Evolutionary conservation across 2,888 invertebrate genomes (phyloP).

Genomic region (Podotricha telesiphe): DNA sequence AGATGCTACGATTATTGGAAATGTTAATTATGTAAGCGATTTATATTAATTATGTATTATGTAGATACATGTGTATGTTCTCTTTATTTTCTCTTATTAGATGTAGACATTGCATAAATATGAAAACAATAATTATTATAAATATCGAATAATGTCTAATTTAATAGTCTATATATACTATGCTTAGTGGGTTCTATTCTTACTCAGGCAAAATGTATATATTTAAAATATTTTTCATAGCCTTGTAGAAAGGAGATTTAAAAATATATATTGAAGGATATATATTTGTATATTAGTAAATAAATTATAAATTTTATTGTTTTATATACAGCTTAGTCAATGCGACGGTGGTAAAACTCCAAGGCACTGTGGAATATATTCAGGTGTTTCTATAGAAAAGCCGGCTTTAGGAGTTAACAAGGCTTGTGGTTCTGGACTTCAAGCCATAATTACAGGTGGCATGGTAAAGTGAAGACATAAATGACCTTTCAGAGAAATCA

Average conservation of each 20-base stretch:
- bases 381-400: conserved; percentile 91
- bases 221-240: no score
- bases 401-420: conserved; percentile 96
- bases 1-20: conserved; percentile 69
- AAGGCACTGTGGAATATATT: conserved; percentile 91
- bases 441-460: conserved; percentile 93
- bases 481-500: no score
- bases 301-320: no score
- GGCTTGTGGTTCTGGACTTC: conserved; percentile 98
- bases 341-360: conserved; percentile 94
- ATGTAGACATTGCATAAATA: no score
- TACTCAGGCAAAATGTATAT: no score
- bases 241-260: no score
- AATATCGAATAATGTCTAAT: no score
- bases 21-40: conserved; percentile 68
- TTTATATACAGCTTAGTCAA: conserved; percentile 84
- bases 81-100: no score
- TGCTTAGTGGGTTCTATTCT: neutral
- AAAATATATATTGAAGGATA: no score
- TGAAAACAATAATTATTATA: no score
- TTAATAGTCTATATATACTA: no score
- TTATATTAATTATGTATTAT: neutral
- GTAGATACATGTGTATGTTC: neutral
- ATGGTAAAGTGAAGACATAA: conserved; percentile 86
- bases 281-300: no score